Evolutionary conservation across 2,797 vertebrate species (phyloP), one percentile per base, ranked within the genome.

Genomic region (Alfaro cultratus): DNA sequence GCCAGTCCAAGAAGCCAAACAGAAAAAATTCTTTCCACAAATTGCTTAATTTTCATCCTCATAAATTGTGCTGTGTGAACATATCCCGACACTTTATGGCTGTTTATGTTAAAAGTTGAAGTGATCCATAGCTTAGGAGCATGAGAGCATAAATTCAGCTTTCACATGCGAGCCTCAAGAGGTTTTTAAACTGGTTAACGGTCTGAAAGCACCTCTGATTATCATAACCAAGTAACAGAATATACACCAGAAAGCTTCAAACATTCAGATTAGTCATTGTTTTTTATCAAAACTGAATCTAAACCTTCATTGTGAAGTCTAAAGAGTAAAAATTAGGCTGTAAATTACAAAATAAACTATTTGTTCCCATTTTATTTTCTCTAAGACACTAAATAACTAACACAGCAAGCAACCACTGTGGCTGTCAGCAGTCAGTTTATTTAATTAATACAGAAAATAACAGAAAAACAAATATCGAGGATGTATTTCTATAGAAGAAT

Each of bases 1-100:
- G 2, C 5, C 26, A 26, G 76, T 79, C 81, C 60, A 21, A 46
- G 26, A 71, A 71, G 68, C 26, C 73, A 80, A 80, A 86, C 86
- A 51, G 1, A 9, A 4, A 60, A 55, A 75, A 75, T 45, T 45
- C 55, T 62, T 75, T 75, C 53, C 36, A 31, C 41, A 43, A 45
- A 23, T 71, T 43, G 53, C 57, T 75, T 75, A 45, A 75, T 29
- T 46, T 57, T 75, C 74, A 62, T 60, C 39, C 53, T 18, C n/a
- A 45, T 31, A 75, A 45, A 60, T 75, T 62, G 16, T 29, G 68
- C 62, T 72, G 1, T 26, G 55, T 6, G 51, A 67, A 31, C 47
- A 34, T 75, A 71, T 75, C 26, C 68, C 26, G 68, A 71, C 68
- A 45, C 10, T 71, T 70, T 71, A 45, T 46, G 68, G 41, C 68